Base-by-base conservation (phyloP, 2,113 vertebrate genomes). In the Aplodontia rufa region DNA sequence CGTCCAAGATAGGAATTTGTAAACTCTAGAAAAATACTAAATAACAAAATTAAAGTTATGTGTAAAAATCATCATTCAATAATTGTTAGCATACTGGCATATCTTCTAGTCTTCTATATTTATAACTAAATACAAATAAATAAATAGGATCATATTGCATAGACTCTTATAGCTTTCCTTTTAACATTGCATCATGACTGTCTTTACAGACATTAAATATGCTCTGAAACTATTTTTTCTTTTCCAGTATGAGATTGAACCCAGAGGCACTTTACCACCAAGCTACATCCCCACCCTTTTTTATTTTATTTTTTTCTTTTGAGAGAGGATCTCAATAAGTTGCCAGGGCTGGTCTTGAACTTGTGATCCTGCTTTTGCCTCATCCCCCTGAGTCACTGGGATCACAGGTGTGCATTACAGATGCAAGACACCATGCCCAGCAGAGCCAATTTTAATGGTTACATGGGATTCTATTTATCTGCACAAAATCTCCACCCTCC, bases 81-180 rank as follows among this genome's bases (percentile, higher is more conserved):
- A 69, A 55, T 42, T 84, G 47, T 62, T 85, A 91, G 69, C 66
- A 88, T 75, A 64, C 55, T 96, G 62, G 20, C 35, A 76, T 85
- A 75, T 80, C 32, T 75, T 71, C 45, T 75, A 60, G 9, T 60
- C 14, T 68, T 87, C 45, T 60, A 10, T 87, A 47, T 83, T 84
- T 85, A 64, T 69, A 94, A 87, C 30, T 72, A 83, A 68, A 92
- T 87, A 69, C 71, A 89, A 86, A 58, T 19, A 37, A 93, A 72
- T 32, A 64, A 81, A 49, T 20, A 8, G 51, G 51, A 8, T 76
- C 81, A 75, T 14, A n/a, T 35, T 89, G 13, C 74, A 74, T 49
- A 74, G 51, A 14, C 49, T 87, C 45, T n/a, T 82, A n/a, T 91
- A 85, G 30, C 66, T 78, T 74, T 62, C 47, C 55, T 96, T 80